Evolutionary conservation across 1,140 invertebrate genomes (phyloP).

Genomic region (Drosophila sp.): DNA sequence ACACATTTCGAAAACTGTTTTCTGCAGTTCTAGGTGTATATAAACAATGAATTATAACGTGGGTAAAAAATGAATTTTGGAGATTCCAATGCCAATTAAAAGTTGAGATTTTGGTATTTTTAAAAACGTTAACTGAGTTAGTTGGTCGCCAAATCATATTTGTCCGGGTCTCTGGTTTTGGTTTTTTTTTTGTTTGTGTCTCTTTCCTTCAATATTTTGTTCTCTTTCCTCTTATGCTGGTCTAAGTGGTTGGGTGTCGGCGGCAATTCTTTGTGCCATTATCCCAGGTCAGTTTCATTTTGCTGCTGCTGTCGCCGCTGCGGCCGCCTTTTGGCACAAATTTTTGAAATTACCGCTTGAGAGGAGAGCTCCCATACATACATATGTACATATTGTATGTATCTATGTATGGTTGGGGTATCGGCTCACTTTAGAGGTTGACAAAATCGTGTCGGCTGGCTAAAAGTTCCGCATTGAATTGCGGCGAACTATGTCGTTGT

Average conservation of each 20-base stretch:
- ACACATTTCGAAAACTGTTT: no score
- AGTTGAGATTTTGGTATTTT: no score
- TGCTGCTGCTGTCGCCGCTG: slow-evolving; percentile 2
- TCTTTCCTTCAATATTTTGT: not conserved
- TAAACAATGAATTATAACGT: no score
- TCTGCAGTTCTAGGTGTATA: no score
- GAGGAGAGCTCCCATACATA: slow-evolving; percentile 38
- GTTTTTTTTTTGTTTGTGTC: not conserved
- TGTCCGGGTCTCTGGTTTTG: no score
- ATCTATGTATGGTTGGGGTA: slow-evolving; percentile 15
- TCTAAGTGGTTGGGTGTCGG: slow-evolving; percentile 12
- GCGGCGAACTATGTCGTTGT: slow-evolving; percentile 56
- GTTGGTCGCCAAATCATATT: no score
- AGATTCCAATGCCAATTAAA: no score
- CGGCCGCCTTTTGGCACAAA: slow-evolving; percentile 60
- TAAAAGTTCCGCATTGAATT: slow-evolving; percentile 70
- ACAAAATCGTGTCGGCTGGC: slow-evolving; percentile 68
- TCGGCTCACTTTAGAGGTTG: slow-evolving; percentile 66
- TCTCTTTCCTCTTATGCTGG: not conserved
- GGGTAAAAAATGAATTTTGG: no score
- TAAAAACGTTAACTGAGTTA: no score
- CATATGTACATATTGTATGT: not conserved
- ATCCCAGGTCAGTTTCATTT: slow-evolving; percentile 25
- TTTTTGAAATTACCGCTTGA: slow-evolving; percentile 57
- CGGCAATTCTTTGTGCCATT: slow-evolving; percentile 16